Evolutionary conservation across 2,113 vertebrate genomes (phyloP), one percentile per base, ranked within the genome.

Genomic region (Isurus oxyrinchus): DNA sequence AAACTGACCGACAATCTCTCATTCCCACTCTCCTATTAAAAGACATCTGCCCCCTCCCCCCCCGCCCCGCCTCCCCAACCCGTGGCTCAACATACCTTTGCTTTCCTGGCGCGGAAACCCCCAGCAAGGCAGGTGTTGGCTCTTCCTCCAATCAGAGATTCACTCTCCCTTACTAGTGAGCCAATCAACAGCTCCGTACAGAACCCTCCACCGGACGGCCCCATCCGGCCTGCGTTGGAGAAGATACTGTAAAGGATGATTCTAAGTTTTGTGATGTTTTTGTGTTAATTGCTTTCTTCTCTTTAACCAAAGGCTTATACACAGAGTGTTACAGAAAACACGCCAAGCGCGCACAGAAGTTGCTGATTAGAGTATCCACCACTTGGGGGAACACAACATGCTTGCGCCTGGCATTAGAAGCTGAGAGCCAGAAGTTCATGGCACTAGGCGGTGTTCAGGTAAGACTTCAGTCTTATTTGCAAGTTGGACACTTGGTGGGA

Each of bases 401-500:
- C 95, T 97, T 99, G 94, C 98, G 99, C 96, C 96, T 99, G 96
- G 99, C 99, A 0, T 96, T 99, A 96, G 98, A 99, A 97, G 99
- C 99, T 44, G 98, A 99, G 76, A 97, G 98, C 97, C 99, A 99
- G 98, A 98, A 97, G 96, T 99, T 99, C 44, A 97, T 99, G 94
- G 99, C 99, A 86, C 99, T 99, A 0, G 98, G 98, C 8, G 99
- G 99, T 2, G 98, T 99, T 96, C 99, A 99, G 99, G 99, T 99
- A 97, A 95, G 97, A 76, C 25, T 67, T 14, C 10, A 49, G 3
- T 84, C 66, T 13, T 49, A 40, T 2, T n/a, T 90, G 13, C 96
- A 55, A 0, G 0, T 7, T 87, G 19, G 3, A 7, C 1, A 25
- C 14, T 53, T 11, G 11, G 27, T 8, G 2, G 87, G 10, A 0